A percentile compares a stretch with the other conserved stretches of the same genome.
phyloP scores from a whole-genome alignment of 2,113 vertebrate species.

The Loxodonta africana region DNA sequence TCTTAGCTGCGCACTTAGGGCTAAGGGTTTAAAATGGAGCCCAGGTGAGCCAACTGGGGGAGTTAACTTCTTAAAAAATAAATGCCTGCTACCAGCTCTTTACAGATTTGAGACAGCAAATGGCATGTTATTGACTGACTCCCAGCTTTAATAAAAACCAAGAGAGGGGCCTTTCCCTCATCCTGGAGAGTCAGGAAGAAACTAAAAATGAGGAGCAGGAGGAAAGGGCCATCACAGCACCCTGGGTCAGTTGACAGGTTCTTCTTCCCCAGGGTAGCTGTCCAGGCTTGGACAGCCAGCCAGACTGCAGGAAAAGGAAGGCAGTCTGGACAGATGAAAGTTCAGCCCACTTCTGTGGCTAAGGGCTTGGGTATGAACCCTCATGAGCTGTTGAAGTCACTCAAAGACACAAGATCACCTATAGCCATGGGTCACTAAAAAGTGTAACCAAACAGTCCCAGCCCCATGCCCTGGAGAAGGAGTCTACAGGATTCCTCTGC shows the following conservation, averaged over 20 bases:
- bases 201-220: background rate
- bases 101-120: background rate
- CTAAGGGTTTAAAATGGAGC: background rate
- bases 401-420: background rate
- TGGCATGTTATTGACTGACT: background rate
- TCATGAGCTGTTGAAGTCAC: background rate
- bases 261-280: background rate
- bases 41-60: background rate
- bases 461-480: background rate
- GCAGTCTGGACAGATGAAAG: background rate
- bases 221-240: background rate
- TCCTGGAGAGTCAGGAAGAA: background rate
- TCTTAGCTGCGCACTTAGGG: background rate
- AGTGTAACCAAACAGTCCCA: background rate
- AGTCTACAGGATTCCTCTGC: background rate
- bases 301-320: background rate
- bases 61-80: background rate
- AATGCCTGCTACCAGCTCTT: background rate
- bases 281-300: background rate
- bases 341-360: background rate
- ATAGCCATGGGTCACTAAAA: background rate
- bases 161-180: conserved; percentile 3
- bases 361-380: background rate
- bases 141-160: background rate
- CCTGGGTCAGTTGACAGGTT: background rate